Evolutionary conservation across 2,797 vertebrate species (phyloP).

Genomic region (Luscinia luscinia): DNA sequence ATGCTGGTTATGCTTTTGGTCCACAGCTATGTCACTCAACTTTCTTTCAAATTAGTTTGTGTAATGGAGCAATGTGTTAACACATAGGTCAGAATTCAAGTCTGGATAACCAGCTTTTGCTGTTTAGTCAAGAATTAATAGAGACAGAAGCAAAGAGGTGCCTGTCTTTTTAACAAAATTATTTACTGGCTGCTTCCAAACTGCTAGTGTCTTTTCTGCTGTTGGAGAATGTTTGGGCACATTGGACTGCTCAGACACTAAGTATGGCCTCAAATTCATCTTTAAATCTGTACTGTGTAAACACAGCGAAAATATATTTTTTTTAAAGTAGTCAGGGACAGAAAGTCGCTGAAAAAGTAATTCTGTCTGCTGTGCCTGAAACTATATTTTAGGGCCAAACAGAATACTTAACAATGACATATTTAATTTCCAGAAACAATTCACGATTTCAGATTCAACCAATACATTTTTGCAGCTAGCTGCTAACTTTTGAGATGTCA

Average conservation of each 20-base stretch:
- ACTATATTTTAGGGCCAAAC: neutral
- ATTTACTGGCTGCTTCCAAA: neutral
- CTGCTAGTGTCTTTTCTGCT: neutral
- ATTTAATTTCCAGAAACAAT: neutral
- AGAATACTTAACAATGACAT: neutral
- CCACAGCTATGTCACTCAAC: neutral
- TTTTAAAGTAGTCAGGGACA: neutral
- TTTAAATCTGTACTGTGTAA: neutral
- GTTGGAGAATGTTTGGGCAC: neutral
- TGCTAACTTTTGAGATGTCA: neutral
- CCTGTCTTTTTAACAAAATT: neutral
- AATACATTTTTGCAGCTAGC: neutral
- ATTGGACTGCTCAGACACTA: neutral
- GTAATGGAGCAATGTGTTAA: neutral
- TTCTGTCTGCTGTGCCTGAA: neutral
- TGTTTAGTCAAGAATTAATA: neutral
- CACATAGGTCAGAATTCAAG: neutral
- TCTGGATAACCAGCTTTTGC: neutral
- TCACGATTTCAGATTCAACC: neutral
- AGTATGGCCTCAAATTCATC: neutral
- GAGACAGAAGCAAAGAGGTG: neutral
- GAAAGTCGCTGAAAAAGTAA: neutral
- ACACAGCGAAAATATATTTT: neutral
- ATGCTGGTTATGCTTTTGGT: accelerated
- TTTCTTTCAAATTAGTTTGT: neutral